Evolutionary conservation across 2,888 invertebrate genomes (phyloP), one percentile per base, ranked within the genome.

Genomic region (Poecilobothrus nobilitatus): DNA sequence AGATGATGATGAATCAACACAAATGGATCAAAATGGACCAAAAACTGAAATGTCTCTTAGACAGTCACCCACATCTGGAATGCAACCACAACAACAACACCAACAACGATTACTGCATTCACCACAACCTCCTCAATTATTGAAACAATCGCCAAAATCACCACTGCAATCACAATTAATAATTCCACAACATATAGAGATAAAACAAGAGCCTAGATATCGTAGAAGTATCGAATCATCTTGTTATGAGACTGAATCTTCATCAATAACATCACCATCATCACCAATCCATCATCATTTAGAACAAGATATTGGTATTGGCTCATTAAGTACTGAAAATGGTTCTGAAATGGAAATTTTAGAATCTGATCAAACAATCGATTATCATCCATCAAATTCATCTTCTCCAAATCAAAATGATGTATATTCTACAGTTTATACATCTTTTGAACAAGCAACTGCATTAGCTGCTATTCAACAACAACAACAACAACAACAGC

Each of bases 1-100:
- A n/a, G 86, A 88, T 66, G 81, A 85, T 70, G 82, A 83, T n/a
- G 78, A 74, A 0, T n/a, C 53, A 6, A 27, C 27, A 10, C 3
- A 22, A 33, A 34, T 34, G 34, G 33, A 65, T 6, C 37, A 37
- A 65, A 70, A 68, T 0, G 27, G 2, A 27, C 80, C 65, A 81
- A 80, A 69, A 18, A 66, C 70, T 3, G 71, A 69, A 22, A 72
- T 68, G 53, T 70, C 65, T 68, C 73, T 5, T 70, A 71, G 37
- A 67, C 71, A 33, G 75, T 76, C 71, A 73, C 67, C 70, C 66
- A 75, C 70, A 68, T 72, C 0, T 70, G 74, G 71, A 74, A n/a
- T 53, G n/a, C 15, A 72, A 72, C 71, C 18, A 76, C 72, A 33
- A 78, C 77, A 18, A 76, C 75, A 53, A 77, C 76, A 62, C 73